These are phyloP conservation scores for Paratrypauchen microcephalus DNA, from an alignment of 2,797 vertebrate genomes.

Conservation along the genomic window DNA sequence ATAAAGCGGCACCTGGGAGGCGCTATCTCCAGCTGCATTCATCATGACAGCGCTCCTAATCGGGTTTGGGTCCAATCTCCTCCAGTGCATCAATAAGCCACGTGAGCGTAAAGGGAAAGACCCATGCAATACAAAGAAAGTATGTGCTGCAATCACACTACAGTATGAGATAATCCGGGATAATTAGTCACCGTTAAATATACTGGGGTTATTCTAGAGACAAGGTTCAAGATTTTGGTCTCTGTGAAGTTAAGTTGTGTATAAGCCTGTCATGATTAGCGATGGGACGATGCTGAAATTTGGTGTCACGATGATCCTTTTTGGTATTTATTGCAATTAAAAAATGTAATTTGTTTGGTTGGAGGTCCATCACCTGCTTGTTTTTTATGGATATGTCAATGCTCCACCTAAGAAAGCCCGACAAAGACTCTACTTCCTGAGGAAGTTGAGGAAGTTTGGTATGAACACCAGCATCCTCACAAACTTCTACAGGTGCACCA, in stretches of 20 bases:
- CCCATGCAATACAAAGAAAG: slow-evolving; percentile 40
- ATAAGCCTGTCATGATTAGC: no score
- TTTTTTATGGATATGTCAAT: no score
- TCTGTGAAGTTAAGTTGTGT: neutral
- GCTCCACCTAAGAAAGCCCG: no score
- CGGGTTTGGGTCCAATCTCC: slow-evolving; percentile 33
- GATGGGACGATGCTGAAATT: no score
- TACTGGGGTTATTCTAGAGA: slow-evolving; percentile 30
- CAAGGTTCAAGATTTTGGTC: slow-evolving; percentile 18
- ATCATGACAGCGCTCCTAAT: slow-evolving; percentile 49
- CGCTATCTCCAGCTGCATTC: slow-evolving; percentile 50
- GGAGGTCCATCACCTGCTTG: no score
- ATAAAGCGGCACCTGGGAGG: slow-evolving; percentile 48
- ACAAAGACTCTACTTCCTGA: no score
- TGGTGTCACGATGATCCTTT: no score
- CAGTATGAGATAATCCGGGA: slow-evolving; percentile 49
- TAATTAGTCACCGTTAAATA: slow-evolving; percentile 50
- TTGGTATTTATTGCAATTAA: no score
- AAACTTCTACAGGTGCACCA: no score
- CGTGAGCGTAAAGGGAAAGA: slow-evolving; percentile 56
- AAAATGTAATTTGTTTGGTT: no score
- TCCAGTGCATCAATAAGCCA: slow-evolving; percentile 37
- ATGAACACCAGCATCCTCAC: no score
- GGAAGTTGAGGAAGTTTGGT: no score
- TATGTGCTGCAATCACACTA: slow-evolving; percentile 32